phyloP scores from a whole-genome alignment of 2,797 vertebrate species.

The Premnoplex brunnescens region DNA sequence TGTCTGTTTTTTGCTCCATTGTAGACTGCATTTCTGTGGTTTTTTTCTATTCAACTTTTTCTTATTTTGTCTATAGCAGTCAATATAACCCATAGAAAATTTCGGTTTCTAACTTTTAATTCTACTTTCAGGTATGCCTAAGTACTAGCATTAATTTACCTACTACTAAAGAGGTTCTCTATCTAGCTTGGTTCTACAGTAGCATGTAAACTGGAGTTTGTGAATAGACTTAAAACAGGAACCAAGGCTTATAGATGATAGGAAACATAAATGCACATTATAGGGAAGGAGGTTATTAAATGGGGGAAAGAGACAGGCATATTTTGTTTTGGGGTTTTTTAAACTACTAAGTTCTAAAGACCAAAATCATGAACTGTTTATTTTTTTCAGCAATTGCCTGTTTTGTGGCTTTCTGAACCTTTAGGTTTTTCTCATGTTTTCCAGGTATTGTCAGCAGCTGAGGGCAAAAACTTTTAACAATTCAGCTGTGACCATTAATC shows the following conservation, averaged over 20 bases:
- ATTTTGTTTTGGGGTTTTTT: not conserved
- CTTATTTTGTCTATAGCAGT: not conserved
- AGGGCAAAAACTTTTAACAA: not conserved
- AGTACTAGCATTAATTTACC: not conserved
- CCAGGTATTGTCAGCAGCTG: not conserved
- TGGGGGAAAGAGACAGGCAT: not conserved
- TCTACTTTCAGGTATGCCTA: not conserved
- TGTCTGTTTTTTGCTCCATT: slow-evolving; percentile 32
- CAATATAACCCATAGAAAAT: not conserved
- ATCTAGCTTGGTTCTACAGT: not conserved
- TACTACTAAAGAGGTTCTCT: not conserved
- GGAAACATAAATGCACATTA: not conserved
- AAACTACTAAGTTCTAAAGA: not conserved
- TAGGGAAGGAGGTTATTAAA: not conserved
- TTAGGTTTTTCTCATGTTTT: not conserved
- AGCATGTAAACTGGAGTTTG: not conserved
- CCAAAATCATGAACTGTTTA: not conserved
- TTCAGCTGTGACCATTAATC: not conserved
- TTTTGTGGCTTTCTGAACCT: not conserved
- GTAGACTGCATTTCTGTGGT: not conserved
- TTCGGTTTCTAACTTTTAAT: not conserved
- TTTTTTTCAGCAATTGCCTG: not conserved
- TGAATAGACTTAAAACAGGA: not conserved
- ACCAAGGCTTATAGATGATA: not conserved
- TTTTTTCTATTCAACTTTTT: not conserved